These are phyloP conservation scores for Neoscelio sp. DNA, from an alignment of 2,888 invertebrate genomes.

Conservation along the genomic window DNA sequence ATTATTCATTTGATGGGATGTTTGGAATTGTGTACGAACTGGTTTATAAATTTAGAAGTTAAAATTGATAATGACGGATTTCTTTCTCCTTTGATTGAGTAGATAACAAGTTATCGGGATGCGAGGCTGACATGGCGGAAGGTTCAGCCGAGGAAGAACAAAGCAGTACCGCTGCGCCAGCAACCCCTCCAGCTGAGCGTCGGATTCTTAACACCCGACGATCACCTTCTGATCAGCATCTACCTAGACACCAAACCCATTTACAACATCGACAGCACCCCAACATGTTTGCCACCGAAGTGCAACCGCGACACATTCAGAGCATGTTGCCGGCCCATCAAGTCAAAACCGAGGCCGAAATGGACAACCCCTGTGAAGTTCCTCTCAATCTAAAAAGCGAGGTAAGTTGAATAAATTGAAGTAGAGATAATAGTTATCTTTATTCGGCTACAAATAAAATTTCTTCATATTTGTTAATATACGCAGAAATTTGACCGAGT, in stretches of 20 bases:
- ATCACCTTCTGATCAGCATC: slow-evolving; percentile 79
- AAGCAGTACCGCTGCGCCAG: slow-evolving; percentile 85
- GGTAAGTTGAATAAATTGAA: slow-evolving; percentile 70
- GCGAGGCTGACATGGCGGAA: slow-evolving; percentile 94
- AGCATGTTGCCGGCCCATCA: slow-evolving; percentile 80
- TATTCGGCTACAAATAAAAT: too few species aligned
- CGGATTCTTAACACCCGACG: slow-evolving; percentile 83
- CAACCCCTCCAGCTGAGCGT: slow-evolving; percentile 84
- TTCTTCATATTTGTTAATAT: too few species aligned
- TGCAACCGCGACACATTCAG: slow-evolving; percentile 81
- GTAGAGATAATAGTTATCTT: too few species aligned
- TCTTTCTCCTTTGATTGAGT: slow-evolving; percentile 79
- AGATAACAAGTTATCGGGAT: slow-evolving; percentile 90
- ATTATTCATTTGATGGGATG: too few species aligned
- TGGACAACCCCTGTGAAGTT: slow-evolving; percentile 81
- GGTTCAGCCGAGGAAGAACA: slow-evolving; percentile 87
- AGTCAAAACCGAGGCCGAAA: slow-evolving; percentile 79
- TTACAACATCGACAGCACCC: slow-evolving; percentile 77
- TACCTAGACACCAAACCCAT: slow-evolving; percentile 79
- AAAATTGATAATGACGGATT: background rate
- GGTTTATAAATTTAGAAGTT: too few species aligned
- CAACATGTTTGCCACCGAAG: slow-evolving; percentile 82
- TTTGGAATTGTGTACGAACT: too few species aligned
- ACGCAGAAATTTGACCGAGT: too few species aligned
- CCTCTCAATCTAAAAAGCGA: slow-evolving; percentile 83